Evolutionary conservation across 2,888 invertebrate genomes (phyloP).

Genomic region (Ariolimax columbianus): DNA sequence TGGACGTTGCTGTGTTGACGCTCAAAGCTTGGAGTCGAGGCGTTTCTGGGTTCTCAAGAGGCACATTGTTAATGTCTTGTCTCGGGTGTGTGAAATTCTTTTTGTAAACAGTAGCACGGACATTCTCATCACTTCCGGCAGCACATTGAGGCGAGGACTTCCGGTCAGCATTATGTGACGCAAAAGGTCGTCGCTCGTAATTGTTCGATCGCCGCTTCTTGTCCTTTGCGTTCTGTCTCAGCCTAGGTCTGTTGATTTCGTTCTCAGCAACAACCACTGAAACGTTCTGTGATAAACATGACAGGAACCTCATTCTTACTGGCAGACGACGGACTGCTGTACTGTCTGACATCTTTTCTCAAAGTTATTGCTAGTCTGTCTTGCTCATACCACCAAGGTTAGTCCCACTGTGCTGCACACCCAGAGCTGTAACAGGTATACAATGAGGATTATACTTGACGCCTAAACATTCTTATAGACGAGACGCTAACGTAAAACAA

Average conservation of each 20-base stretch:
- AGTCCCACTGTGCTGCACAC: too few relatives aligned
- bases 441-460: too few relatives aligned
- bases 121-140: neutral
- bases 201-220: slow-evolving; percentile 27
- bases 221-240: slow-evolving; percentile 7
- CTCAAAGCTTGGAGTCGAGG: neutral
- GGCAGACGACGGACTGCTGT: neutral
- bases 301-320: neutral
- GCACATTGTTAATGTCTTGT: neutral
- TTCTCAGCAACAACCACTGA: neutral
- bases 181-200: neutral
- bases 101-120: neutral
- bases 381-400: too few relatives aligned
- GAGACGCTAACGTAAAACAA: too few relatives aligned
- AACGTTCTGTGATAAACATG: neutral
- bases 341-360: neutral
- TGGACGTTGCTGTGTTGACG: neutral
- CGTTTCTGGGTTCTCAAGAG: too few relatives aligned
- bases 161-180: neutral
- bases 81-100: neutral
- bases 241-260: neutral
- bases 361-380: neutral
- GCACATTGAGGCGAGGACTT: neutral
- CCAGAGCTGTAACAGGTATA: too few relatives aligned
- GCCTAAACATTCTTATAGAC: too few relatives aligned